Evolutionary conservation across 2,888 invertebrate genomes (phyloP), one percentile per base, ranked within the genome.

Genomic region (Hemaris fuciformis): DNA sequence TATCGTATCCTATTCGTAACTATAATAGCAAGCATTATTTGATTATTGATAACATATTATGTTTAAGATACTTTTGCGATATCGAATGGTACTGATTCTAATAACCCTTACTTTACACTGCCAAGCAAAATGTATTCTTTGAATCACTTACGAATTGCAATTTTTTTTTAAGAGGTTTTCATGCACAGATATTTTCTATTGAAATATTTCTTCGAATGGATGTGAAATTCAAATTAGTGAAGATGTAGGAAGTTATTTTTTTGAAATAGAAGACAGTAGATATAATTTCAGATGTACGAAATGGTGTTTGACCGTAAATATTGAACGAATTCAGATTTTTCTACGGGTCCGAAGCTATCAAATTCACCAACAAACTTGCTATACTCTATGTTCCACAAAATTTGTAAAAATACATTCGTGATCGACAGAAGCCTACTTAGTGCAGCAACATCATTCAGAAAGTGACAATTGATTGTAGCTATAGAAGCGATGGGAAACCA

Each of bases 391-490:
- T 27, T 31, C 18, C 10, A 31, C 8, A n/a, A 45, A 22, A 20
- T 23, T 53, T 20, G 1, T 10, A 18, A 53, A 27, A 7, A n/a
- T 27, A 27, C 7, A 48, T 31, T 53, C 15, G 27, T 53, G 15
- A 1, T 8, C 25, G 5, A 27, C 22, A 60, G 25, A 62, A 43
- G 46, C 18, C 18, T 57, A 59, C 27, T 20, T 41, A 34, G 57
- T 62, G 57, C 70, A 60, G 22, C 63, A 65, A 57, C 13, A 45
- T n/a, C 59, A 46, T 38, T 34, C 46, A 34, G n/a, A 34, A 22
- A 25, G 7, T 22, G 20, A 31, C n/a, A 43, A 25, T 53, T 25
- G 25, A 57, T 22, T 53, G n/a, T 57, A 63, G 69, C 73, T 68
- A 65, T 57, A 27, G 13, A 53, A 58, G 31, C 38, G 41, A 46